phyloP scores from a whole-genome alignment of 2,888 invertebrate species.

The Machimus atricapillus region DNA sequence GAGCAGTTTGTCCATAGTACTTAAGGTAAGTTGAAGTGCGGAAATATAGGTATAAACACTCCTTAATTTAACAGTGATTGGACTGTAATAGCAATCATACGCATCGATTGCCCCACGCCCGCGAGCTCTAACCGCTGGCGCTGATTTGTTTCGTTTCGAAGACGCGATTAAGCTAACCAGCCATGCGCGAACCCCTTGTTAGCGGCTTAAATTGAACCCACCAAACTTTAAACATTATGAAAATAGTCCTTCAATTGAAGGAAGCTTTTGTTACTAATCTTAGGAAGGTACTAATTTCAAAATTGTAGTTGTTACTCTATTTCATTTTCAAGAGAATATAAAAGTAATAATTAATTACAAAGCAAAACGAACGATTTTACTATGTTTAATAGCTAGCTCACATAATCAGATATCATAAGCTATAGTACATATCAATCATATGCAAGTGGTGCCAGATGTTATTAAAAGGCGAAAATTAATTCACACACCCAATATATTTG shows the following conservation, averaged over 20 bases:
- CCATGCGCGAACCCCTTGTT: background rate
- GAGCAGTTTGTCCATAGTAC: conserved; percentile 60
- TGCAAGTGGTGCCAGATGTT: too few species aligned
- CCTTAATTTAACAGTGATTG: background rate
- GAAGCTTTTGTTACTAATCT: background rate
- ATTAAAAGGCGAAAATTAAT: too few species aligned
- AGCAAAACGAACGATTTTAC: too few species aligned
- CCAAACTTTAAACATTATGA: background rate
- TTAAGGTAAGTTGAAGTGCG: conserved; percentile 56
- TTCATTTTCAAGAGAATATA: too few species aligned
- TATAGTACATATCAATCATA: too few species aligned
- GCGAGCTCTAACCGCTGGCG: background rate
- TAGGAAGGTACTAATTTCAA: too few species aligned
- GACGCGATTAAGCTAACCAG: background rate
- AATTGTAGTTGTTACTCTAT: too few species aligned
- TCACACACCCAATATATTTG: too few species aligned
- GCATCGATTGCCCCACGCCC: background rate
- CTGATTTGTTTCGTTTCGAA: background rate
- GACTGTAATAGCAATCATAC: background rate
- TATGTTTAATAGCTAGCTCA: too few species aligned
- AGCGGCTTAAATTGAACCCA: background rate
- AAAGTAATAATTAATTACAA: too few species aligned
- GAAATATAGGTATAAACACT: background rate
- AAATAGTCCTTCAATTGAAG: background rate
- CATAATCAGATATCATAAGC: too few species aligned